A percentile compares a stretch with the other conserved stretches of the same genome.
These are phyloP conservation scores for Drosophila sproati DNA, from an alignment of 1,140 invertebrate genomes.

Conservation along the genomic window DNA sequence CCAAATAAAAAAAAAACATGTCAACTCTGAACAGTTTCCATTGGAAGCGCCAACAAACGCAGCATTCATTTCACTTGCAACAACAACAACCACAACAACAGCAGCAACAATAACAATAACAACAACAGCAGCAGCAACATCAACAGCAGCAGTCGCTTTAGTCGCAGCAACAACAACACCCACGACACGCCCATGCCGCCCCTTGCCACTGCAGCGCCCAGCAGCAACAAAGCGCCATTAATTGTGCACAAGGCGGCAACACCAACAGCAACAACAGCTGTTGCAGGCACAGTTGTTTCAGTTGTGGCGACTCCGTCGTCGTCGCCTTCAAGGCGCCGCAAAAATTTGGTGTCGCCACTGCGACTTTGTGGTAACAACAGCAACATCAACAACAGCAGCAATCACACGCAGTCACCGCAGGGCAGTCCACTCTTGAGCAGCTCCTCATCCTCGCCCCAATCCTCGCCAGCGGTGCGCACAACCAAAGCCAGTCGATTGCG, in stretches of 20 bases:
- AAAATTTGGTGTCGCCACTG: slow-evolving; percentile 72
- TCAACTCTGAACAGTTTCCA: slow-evolving; percentile 48
- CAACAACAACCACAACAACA: slow-evolving; percentile 35
- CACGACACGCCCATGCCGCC: slow-evolving; percentile 72
- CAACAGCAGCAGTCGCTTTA: slow-evolving; percentile 40
- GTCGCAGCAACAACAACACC: slow-evolving; percentile 41
- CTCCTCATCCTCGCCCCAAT: slow-evolving; percentile 68
- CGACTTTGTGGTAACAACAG: slow-evolving; percentile 30
- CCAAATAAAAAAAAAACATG: slow-evolving; percentile 27
- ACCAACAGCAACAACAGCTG: slow-evolving; percentile 38
- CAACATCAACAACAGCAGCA: slow-evolving; percentile 22
- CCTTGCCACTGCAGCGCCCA: slow-evolving; percentile 55
- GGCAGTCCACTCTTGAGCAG: slow-evolving; percentile 61
- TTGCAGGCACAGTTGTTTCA: slow-evolving; percentile 24
- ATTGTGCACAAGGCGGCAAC: slow-evolving; percentile 60
- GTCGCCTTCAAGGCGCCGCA: slow-evolving; percentile 65
- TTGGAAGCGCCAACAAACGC: slow-evolving; percentile 54
- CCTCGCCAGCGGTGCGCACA: slow-evolving; percentile 86
- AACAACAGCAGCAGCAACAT: slow-evolving; percentile 33
- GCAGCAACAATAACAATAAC: slow-evolving; percentile 39
- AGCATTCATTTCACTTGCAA: slow-evolving; percentile 60
- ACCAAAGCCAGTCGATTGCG: slow-evolving; percentile 89
- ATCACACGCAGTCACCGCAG: slow-evolving; percentile 34
- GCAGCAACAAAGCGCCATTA: slow-evolving; percentile 60
- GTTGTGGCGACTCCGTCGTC: slow-evolving; percentile 23